These are phyloP conservation scores for Clarias pachynema DNA, from an alignment of 2,797 vertebrate genomes.

Conservation along the genomic window DNA sequence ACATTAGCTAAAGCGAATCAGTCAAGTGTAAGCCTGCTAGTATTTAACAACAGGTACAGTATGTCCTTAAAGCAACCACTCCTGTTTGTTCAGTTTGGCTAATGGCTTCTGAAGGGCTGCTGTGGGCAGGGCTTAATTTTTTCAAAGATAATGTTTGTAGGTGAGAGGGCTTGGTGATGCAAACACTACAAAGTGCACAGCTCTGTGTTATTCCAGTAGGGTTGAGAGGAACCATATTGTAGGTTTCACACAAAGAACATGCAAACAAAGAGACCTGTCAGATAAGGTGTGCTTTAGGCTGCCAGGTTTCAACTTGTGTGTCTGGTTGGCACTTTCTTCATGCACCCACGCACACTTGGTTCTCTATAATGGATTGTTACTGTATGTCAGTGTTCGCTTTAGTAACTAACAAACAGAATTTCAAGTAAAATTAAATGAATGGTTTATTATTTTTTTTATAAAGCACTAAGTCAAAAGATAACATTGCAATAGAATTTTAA, in stretches of 20 bases:
- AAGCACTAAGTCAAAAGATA: conserved; percentile 78
- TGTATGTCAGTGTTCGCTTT: background rate
- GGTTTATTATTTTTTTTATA: conserved; percentile 78
- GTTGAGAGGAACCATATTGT: conserved; percentile 61
- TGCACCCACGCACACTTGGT: background rate
- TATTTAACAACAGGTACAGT: background rate
- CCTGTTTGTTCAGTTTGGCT: conserved; percentile 45
- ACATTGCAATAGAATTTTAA: conserved; percentile 75
- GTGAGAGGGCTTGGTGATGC: conserved; percentile 63
- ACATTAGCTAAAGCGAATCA: background rate
- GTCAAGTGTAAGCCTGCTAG: background rate
- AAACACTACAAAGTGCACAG: conserved; percentile 56
- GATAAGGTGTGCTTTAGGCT: conserved; percentile 51
- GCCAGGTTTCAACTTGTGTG: conserved; percentile 36
- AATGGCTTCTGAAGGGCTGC: conserved; percentile 44
- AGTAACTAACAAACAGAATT: background rate
- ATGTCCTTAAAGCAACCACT: conserved; percentile 31
- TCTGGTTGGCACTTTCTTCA: conserved; percentile 8
- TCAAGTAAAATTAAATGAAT: conserved; percentile 64
- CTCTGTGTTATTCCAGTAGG: conserved; percentile 56
- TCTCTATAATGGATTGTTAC: background rate
- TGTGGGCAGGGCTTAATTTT: conserved; percentile 52
- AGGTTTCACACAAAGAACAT: conserved; percentile 47
- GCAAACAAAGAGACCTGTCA: conserved; percentile 64
- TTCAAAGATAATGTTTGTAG: conserved; percentile 67